Base-by-base conservation (phyloP, 2,888 invertebrate genomes). In the Spodoptera picta region DNA sequence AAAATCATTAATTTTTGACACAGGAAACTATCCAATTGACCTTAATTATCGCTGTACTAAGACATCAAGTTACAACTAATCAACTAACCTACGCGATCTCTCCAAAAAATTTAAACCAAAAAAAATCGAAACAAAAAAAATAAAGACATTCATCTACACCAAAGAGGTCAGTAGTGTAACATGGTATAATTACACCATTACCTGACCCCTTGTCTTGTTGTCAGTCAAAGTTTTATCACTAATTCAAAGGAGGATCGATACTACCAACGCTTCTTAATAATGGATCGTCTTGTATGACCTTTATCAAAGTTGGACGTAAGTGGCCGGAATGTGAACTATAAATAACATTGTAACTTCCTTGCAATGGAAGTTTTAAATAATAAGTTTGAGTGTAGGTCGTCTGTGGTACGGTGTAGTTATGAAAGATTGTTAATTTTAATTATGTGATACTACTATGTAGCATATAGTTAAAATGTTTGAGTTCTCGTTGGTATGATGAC, bases 231-330 rank as follows among this genome's bases (percentile, higher is more conserved):
- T 83, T 79, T 67, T 73, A 85, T 87, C 82, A 85, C 74, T 87
- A 82, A 88, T 88, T 87, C 87, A 88, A 58, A 46, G 61, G 50
- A 62, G 72, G 75, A 80, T 85, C 83, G 81, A 87, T 87, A 84
- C 51, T 56, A 61, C 58, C 53, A 59, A 44, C 59, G 69, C 63
- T 60, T 75, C 56, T 75, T 81, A 88, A 88, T 90, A 90, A 90
- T 89, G 86, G 79, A 90, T 88, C 80, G 84, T 80, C 68, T 64
- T 31, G 48, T 71, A 77, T 87, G 89, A 88, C 90, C 90, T 90
- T 90, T 90, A 83, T 88, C 87, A 89, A 86, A 86, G 80, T 86
- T 87, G 81, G 84, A 87, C 88, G 83, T 84, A 79, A 81, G 77
- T 78, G 72, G 59, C n/a, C 27, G 49, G 46, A 50, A 66, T 65